Conservation (phyloP, 2,797 vertebrate genomes). For the Liasis olivaceus region DNA sequence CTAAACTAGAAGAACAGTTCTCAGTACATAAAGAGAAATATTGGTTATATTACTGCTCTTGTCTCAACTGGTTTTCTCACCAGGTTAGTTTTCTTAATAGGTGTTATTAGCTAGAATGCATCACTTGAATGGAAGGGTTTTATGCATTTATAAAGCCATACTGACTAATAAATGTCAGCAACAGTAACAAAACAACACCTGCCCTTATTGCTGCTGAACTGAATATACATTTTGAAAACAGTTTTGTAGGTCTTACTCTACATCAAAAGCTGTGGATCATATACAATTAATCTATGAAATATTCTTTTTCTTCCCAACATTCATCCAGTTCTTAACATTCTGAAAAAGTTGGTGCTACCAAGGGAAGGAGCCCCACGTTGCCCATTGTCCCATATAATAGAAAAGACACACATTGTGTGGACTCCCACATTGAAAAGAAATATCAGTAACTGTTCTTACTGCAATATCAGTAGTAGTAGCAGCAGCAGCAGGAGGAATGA, state of each 20-base stretch:
- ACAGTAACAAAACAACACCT: neutral
- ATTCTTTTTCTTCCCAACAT: neutral
- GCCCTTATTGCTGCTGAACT: neutral
- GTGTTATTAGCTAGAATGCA: neutral
- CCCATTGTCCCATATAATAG: neutral
- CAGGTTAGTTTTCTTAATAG: neutral
- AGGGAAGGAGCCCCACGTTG: no score
- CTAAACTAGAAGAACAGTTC: neutral
- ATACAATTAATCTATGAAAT: neutral
- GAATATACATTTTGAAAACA: neutral
- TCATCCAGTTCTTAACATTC: neutral
- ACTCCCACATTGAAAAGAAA: neutral
- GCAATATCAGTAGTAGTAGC: neutral
- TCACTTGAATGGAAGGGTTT: neutral
- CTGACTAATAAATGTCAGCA: neutral
- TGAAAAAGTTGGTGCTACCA: neutral
- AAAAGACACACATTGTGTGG: neutral
- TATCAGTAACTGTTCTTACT: neutral
- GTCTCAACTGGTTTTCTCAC: neutral
- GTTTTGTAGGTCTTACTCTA: neutral
- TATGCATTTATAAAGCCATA: neutral
- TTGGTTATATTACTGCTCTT: neutral
- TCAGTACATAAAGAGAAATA: neutral
- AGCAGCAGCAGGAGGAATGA: neutral
- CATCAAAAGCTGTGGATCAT: neutral